phyloP scores from a whole-genome alignment of 2,113 vertebrate genomes.

The Plecturocebus donacophilus region DNA sequence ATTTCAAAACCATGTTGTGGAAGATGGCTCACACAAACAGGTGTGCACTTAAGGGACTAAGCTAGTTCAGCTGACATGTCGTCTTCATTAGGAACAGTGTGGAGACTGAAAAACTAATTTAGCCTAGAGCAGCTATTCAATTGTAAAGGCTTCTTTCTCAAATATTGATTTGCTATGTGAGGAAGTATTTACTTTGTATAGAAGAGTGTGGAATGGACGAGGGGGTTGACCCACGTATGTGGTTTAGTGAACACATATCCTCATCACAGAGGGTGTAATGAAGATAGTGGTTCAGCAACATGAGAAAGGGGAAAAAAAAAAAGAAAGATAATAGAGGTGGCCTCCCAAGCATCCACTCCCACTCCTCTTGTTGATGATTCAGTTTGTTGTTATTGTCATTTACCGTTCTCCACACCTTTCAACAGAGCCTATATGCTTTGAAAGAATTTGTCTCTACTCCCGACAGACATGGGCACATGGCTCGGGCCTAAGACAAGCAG shows the following conservation, averaged over 20 bases:
- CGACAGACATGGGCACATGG: background rate
- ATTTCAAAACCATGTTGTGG: background rate
- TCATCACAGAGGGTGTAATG: background rate
- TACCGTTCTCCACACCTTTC: background rate
- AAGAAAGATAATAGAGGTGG: background rate
- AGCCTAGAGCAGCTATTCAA: background rate
- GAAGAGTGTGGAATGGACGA: background rate
- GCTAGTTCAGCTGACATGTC: background rate
- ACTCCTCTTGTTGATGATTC: background rate
- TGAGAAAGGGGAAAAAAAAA: too few species aligned
- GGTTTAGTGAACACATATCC: background rate
- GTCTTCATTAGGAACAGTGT: background rate
- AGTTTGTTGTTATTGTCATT: background rate
- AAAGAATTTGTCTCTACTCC: background rate
- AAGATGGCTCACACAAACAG: background rate
- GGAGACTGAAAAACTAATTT: background rate
- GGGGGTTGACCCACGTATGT: background rate
- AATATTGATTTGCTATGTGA: background rate
- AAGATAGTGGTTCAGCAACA: background rate
- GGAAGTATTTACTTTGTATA: background rate
- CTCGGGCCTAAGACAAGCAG: background rate
- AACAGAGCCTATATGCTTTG: background rate
- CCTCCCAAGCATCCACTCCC: background rate
- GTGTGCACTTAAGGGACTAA: background rate
- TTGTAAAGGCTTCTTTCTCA: conserved; percentile 28